These are phyloP conservation scores for Diploscapter pachys DNA, from an alignment of 1,140 invertebrate genomes.

Conservation along the genomic window DNA sequence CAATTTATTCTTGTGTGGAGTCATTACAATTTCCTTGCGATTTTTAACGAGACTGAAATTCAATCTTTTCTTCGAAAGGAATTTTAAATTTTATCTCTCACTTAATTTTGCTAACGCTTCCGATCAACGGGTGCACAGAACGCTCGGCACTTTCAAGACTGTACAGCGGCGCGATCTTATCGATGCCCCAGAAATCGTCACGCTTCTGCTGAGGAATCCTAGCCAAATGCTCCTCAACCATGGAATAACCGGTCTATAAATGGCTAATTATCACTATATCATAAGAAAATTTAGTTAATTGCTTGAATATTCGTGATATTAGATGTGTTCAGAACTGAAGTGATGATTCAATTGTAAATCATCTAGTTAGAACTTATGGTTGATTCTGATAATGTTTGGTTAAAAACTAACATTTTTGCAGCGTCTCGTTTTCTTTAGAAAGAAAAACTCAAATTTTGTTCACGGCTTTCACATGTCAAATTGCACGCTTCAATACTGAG, in stretches of 20 bases:
- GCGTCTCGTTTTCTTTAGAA: too few species aligned
- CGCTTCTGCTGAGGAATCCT: constrained; percentile 37
- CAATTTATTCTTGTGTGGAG: constrained; percentile 53
- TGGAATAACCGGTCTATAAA: constrained; percentile 29
- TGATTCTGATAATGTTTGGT: too few species aligned
- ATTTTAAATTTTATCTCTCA: constrained; percentile 27
- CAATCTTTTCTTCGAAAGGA: constrained; percentile 20
- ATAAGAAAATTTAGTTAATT: too few species aligned
- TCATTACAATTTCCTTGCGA: constrained; percentile 48
- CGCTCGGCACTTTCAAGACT: constrained; percentile 49
- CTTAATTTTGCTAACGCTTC: constrained; percentile 52
- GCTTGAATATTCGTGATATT: too few species aligned
- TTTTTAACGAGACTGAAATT: constrained; percentile 45
- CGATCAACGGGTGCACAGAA: constrained; percentile 49
- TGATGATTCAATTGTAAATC: too few species aligned
- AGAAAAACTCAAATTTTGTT: too few species aligned
- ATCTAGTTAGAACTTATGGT: too few species aligned
- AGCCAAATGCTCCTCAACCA: constrained; percentile 31
- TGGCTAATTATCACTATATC: too few species aligned
- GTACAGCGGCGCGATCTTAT: constrained; percentile 51
- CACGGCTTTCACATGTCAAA: too few species aligned
- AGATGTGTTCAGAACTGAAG: too few species aligned
- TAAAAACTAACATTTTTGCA: too few species aligned
- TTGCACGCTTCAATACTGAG: too few species aligned
- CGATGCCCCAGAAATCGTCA: constrained; percentile 49